phyloP scores from a whole-genome alignment of 1,140 invertebrate genomes.

The Lucilia cuprina region DNA sequence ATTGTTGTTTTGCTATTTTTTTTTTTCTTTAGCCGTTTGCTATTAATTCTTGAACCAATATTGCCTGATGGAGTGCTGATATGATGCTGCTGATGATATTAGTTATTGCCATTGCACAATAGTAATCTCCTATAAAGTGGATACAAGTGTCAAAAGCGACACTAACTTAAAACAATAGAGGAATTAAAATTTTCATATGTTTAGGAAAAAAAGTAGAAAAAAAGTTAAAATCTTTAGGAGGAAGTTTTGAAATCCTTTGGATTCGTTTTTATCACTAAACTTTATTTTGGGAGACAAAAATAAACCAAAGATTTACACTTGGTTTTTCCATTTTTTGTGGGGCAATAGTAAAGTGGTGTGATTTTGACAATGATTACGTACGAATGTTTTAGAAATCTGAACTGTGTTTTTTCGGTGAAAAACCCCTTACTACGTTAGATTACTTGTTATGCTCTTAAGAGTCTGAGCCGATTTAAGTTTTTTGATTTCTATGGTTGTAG shows the following conservation, averaged over 20 bases:
- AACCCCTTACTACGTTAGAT: not conserved
- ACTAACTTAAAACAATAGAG: not conserved
- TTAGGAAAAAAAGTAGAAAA: not conserved
- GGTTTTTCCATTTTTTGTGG: too few relatives aligned
- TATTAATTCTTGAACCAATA: not conserved
- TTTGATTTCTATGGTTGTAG: conserved; percentile 16
- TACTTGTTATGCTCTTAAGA: conserved; percentile 23
- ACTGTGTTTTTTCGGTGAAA: not conserved
- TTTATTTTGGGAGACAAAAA: not conserved
- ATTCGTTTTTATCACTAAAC: not conserved
- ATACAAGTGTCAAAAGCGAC: not conserved
- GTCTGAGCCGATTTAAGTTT: conserved; percentile 30
- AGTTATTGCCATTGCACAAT: not conserved
- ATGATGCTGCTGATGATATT: not conserved
- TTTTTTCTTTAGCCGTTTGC: not conserved
- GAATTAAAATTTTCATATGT: not conserved
- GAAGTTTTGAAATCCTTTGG: not conserved
- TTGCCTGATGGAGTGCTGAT: not conserved
- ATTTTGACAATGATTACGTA: not conserved
- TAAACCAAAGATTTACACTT: not conserved
- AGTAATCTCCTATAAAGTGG: conserved; percentile 8
- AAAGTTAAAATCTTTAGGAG: not conserved
- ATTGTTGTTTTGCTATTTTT: not conserved
- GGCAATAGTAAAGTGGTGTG: not conserved
- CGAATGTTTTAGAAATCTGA: not conserved